These are phyloP conservation scores for Theodoxus fluviatilis DNA, from an alignment of 2,888 invertebrate genomes.

Conservation along the genomic window DNA sequence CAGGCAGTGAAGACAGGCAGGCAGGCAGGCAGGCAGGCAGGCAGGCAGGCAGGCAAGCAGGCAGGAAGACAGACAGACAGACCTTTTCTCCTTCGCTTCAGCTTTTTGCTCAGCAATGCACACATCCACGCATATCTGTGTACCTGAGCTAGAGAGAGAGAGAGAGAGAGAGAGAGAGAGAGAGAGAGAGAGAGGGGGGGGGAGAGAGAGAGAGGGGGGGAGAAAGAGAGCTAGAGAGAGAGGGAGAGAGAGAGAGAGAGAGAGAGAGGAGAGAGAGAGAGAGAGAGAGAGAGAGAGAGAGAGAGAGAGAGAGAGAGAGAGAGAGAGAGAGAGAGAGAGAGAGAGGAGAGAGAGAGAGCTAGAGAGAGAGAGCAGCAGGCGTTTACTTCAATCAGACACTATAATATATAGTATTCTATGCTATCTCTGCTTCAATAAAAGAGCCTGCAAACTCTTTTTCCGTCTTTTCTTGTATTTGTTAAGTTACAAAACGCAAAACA, in stretches of 20 bases:
- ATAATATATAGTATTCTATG: too few relatives aligned
- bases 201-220: neutral
- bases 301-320: neutral
- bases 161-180: conserved; percentile 9
- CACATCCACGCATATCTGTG: neutral
- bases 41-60: too few relatives aligned
- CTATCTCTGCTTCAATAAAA: too few relatives aligned
- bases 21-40: too few relatives aligned
- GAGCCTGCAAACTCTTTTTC: too few relatives aligned
- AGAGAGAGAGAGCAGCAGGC: too few relatives aligned
- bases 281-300: neutral
- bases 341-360: neutral
- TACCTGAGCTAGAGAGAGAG: neutral
- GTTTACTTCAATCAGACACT: too few relatives aligned
- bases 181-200: neutral
- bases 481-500: too few relatives aligned
- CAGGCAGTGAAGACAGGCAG: too few relatives aligned
- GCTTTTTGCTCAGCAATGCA: too few relatives aligned
- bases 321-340: neutral
- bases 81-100: neutral
- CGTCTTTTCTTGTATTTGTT: too few relatives aligned
- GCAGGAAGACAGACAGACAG: neutral
- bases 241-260: neutral
- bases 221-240: neutral
- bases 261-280: conserved; percentile 3